These are phyloP conservation scores for Carapus acus DNA, from an alignment of 2,797 vertebrate species.

Conservation along the genomic window DNA sequence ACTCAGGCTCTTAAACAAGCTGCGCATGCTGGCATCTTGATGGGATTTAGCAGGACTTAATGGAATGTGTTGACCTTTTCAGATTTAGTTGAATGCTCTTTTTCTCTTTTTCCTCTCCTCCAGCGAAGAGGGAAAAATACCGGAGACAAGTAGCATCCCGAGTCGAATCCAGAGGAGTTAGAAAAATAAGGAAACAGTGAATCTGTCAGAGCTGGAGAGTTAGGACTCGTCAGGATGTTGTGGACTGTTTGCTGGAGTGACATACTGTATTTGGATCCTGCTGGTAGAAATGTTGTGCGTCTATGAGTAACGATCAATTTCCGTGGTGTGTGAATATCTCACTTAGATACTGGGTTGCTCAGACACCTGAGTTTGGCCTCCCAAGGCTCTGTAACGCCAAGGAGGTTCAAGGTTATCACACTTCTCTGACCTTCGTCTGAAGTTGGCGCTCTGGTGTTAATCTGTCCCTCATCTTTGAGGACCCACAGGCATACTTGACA, in stretches of 20 bases:
- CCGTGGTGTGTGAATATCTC: too few species aligned
- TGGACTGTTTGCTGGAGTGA: too few species aligned
- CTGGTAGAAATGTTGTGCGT: background rate
- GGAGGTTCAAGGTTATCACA: too few species aligned
- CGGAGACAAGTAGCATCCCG: background rate
- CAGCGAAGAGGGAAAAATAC: slow-evolving; percentile 3
- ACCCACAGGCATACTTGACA: too few species aligned
- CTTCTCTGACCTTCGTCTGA: too few species aligned
- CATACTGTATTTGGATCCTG: too few species aligned
- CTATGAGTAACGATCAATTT: too few species aligned
- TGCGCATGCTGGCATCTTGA: slow-evolving; percentile 40
- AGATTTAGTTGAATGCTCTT: slow-evolving; percentile 8
- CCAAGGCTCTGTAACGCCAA: too few species aligned
- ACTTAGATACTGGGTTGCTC: too few species aligned
- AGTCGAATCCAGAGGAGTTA: slow-evolving; percentile 1
- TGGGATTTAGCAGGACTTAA: slow-evolving; percentile 42
- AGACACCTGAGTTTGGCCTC: too few species aligned
- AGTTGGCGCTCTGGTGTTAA: too few species aligned
- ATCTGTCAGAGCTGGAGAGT: slow-evolving; percentile 35
- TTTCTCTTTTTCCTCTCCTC: slow-evolving; percentile 25
- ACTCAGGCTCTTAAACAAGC: slow-evolving; percentile 47
- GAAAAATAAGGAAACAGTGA: slow-evolving; percentile 6
- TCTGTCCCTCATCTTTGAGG: too few species aligned
- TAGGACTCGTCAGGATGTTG: slow-evolving; percentile 19
- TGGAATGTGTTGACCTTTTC: slow-evolving; percentile 46